phyloP scores from a whole-genome alignment of 2,888 invertebrate species.

The Balanococcus diminutus region DNA sequence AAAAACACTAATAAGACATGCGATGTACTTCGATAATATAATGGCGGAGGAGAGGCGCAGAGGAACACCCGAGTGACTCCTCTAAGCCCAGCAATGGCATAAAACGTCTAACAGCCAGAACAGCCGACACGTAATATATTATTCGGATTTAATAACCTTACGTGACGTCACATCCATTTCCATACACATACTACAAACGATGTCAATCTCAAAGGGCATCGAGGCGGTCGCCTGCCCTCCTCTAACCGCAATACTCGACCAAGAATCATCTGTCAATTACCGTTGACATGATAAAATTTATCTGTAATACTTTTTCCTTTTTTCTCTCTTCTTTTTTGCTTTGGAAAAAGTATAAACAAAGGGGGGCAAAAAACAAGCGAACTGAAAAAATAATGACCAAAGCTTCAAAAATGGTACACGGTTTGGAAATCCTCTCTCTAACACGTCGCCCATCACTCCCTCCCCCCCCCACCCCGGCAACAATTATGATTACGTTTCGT shows the following conservation, averaged over 20 bases:
- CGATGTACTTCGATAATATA: too few species aligned
- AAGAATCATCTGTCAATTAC: not conserved
- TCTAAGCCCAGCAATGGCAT: too few species aligned
- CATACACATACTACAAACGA: too few species aligned
- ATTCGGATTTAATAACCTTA: not conserved
- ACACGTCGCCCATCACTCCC: not conserved
- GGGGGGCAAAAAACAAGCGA: not conserved
- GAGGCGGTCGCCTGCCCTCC: not conserved
- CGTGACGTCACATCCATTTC: not conserved
- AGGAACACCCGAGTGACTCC: too few species aligned
- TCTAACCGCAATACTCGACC: not conserved
- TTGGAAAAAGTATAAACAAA: not conserved
- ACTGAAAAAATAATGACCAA: not conserved
- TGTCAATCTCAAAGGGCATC: not conserved
- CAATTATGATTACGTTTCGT: not conserved
- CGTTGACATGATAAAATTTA: not conserved
- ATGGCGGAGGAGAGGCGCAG: too few species aligned
- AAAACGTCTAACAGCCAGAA: too few species aligned
- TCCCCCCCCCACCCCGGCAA: not conserved
- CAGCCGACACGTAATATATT: not conserved
- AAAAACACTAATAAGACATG: too few species aligned
- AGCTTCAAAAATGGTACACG: not conserved
- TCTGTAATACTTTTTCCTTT: not conserved
- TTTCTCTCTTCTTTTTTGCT: not conserved
- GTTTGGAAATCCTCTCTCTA: not conserved